These are phyloP conservation scores for Samia ricini DNA, from an alignment of 1,140 invertebrate genomes.

Conservation along the genomic window DNA sequence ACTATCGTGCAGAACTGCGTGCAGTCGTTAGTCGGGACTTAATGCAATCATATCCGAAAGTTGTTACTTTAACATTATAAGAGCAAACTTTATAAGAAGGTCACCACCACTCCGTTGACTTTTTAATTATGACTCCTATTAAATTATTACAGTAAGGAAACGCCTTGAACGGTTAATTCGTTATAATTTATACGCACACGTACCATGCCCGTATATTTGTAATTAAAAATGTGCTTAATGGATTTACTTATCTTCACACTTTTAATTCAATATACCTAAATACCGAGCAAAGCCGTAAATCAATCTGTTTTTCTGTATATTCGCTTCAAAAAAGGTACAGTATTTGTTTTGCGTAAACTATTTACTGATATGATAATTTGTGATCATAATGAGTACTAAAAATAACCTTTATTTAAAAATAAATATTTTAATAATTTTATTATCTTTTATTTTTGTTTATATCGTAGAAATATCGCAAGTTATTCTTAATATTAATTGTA, in stretches of 20 bases:
- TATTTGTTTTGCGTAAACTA: too few species aligned
- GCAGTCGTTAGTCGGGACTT: neutral
- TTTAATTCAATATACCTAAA: conserved; percentile 6
- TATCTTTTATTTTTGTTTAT: too few species aligned
- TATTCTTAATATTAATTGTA: too few species aligned
- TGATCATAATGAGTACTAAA: too few species aligned
- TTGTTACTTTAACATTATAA: neutral
- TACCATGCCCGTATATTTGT: conserved; percentile 1
- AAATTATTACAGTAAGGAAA: conserved; percentile 50
- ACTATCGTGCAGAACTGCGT: neutral
- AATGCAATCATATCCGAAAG: neutral
- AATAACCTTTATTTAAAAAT: too few species aligned
- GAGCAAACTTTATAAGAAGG: conserved; percentile 15
- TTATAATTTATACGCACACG: conserved; percentile 37
- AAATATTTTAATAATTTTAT: too few species aligned
- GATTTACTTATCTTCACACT: neutral
- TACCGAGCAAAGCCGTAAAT: neutral
- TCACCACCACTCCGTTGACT: conserved; percentile 28
- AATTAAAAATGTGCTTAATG: neutral
- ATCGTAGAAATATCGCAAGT: too few species aligned
- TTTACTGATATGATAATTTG: too few species aligned
- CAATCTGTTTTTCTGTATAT: too few species aligned
- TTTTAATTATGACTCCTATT: conserved; percentile 31
- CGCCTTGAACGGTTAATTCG: conserved; percentile 38
- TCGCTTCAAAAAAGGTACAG: too few species aligned